A percentile compares a stretch with the other conserved stretches of the same genome.
These are phyloP conservation scores for Lepus townsendii DNA, from an alignment of 2,797 vertebrate genomes.

Conservation along the genomic window DNA sequence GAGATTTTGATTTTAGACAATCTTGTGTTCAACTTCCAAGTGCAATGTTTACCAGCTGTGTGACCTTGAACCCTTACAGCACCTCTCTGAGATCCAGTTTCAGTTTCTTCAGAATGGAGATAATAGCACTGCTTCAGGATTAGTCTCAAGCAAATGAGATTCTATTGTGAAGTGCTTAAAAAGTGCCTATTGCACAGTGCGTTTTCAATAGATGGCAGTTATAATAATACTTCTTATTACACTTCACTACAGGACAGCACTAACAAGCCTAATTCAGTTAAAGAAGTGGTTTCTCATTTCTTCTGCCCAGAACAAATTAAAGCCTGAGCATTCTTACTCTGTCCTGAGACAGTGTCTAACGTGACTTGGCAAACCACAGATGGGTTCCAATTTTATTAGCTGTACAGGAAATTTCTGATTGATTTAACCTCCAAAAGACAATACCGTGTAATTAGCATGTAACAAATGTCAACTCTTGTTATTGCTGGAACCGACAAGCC, in stretches of 20 bases:
- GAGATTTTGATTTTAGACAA: not conserved
- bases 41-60: not conserved
- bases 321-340: slow-evolving; percentile 39
- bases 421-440: slow-evolving; percentile 85
- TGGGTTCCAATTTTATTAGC: slow-evolving; percentile 71
- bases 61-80: not conserved
- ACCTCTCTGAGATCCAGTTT: slow-evolving; percentile 1
- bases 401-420: slow-evolving; percentile 80
- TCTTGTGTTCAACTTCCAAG: not conserved
- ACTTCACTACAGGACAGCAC: not conserved
- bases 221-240: not conserved
- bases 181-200: not conserved
- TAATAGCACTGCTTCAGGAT: not conserved
- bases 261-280: not conserved
- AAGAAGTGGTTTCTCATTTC: slow-evolving; percentile 50
- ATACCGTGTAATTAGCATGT: slow-evolving; percentile 84
- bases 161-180: not conserved
- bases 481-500: slow-evolving; percentile 82
- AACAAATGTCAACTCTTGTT: slow-evolving; percentile 86
- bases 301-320: slow-evolving; percentile 46
- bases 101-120: not conserved
- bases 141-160: not conserved
- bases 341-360: slow-evolving; percentile 53
- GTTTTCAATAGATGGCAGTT: not conserved
- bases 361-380: slow-evolving; percentile 71